Base-by-base conservation (phyloP, 37 sponge, comb jelly and placozoan genomes). In the Amphimedon queenslandica region DNA sequence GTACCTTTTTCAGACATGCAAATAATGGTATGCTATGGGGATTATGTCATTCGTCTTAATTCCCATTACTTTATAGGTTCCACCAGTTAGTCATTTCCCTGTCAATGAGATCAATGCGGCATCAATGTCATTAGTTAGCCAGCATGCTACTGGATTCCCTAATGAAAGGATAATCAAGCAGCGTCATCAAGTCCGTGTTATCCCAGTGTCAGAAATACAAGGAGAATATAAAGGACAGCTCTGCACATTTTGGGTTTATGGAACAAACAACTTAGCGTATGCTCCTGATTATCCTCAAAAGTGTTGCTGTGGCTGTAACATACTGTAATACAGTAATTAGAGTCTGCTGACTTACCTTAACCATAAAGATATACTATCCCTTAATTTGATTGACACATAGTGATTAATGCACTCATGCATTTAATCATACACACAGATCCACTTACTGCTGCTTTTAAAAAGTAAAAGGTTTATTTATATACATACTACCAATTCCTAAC, bases 231-330 rank as follows among this genome's bases (percentile, higher is more conserved):
- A 89, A 47, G 56, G 58, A 33, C 69, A 79, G 41, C 28, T 34
- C 11, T 74, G 66, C 63, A 78, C 37, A 40, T 89, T 43, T 80
- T 89, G 73, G 73, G 84, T 89, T 56, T 89, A 79, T 65, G 90
- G 90, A 2, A 41, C 78, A 13, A 57, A 89, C 53, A 63, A 57
- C 42, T 34, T 47, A 23, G 80, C 79, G 43, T 64, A 79, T 42
- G 78, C 71, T 1, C 79, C 77, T 23, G 80, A 73, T 65, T 89
- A 89, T 71, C 90, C 90, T 41, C 90, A 83, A 66, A 53, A 83
- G 57, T 66, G 67, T 58, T 89, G 90, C 73, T 89, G 90, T 43
- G 90, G 90, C 18, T 89, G 90, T 66, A 74, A 60, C 29, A 41
- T 89, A 23, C 76, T 89, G 25, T 89, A 47, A 13, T 47, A 47